Evolutionary conservation across 2,113 vertebrate genomes (phyloP).

Genomic region (cat (Felis catus)): DNA sequence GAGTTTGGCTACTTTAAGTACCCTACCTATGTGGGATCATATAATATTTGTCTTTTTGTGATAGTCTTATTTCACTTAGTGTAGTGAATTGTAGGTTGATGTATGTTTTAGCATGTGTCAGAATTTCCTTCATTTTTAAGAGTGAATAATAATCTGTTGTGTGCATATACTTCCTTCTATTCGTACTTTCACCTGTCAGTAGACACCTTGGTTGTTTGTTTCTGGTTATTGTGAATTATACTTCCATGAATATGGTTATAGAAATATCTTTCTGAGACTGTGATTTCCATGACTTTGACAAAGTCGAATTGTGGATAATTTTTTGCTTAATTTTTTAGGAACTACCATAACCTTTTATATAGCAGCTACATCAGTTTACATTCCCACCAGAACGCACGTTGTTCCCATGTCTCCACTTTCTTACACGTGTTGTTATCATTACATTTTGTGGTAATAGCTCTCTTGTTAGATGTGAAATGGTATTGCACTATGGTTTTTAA

Average conservation of each 20-base stretch:
- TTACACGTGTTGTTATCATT: background rate
- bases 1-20: background rate
- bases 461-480: background rate
- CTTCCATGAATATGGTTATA: background rate
- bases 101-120: background rate
- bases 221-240: background rate
- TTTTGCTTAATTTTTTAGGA: background rate
- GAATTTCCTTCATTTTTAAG: background rate
- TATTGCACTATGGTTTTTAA: background rate
- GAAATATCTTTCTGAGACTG: background rate
- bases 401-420: background rate
- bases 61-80: background rate
- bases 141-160: background rate
- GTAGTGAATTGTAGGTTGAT: background rate
- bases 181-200: background rate
- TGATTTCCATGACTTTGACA: background rate
- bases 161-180: background rate
- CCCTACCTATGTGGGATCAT: background rate
- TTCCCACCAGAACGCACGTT: background rate
- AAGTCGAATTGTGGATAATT: background rate
- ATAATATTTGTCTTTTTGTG: background rate
- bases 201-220: background rate
- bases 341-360: background rate
- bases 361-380: background rate
- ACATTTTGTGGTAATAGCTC: background rate